Evolutionary conservation across 2,888 invertebrate species (phyloP), one percentile per base, ranked within the genome.

Genomic region (Rhimphoctona megacephalus): DNA sequence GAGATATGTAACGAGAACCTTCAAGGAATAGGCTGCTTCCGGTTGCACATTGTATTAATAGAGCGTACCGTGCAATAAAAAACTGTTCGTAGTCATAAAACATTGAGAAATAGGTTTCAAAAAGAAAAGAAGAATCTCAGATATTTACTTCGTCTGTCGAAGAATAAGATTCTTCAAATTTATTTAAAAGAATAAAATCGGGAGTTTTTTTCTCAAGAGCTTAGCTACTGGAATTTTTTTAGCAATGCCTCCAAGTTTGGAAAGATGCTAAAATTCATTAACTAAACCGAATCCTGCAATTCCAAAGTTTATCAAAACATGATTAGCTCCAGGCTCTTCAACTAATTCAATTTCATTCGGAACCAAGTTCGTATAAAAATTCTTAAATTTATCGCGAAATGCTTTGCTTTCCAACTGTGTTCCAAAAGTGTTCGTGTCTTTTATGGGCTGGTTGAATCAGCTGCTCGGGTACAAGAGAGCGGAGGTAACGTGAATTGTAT

Each of bases 1-100:
- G 64, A 73, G 73, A 80, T 54, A 76, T 43, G 33, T 57, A 25
- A 30, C 39, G 43, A 54, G 82, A 74, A 86, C 81, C 72, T 85
- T 77, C 86, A 66, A 70, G 85, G 67, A 88, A 88, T 67, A 85
- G 61, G 39, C 70, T 76, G 70, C 80, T 89, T 89, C 88, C 87
- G 84, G 84, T 72, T 79, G 77, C 43, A 43, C 43, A 78, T 67
- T 54, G 61, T 77, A 78, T 85, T 83, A 54, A 73, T 69, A 74
- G 69, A 82, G 43, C 64, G 30, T 49, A 17, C 39, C 54, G 70
- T 66, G 69, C 8, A 22, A 70, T 17, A 8, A 19, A 72, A 25
- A 9, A n/a, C 8, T 17, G 8, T 22, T 52, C 39, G 7, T 19
- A 19, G 14, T 39, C 52, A 9, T 8, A 2, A 43, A 61, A 39